These are phyloP conservation scores for Apocrypta bakeri DNA, from an alignment of 1,140 invertebrate species.

Conservation along the genomic window DNA sequence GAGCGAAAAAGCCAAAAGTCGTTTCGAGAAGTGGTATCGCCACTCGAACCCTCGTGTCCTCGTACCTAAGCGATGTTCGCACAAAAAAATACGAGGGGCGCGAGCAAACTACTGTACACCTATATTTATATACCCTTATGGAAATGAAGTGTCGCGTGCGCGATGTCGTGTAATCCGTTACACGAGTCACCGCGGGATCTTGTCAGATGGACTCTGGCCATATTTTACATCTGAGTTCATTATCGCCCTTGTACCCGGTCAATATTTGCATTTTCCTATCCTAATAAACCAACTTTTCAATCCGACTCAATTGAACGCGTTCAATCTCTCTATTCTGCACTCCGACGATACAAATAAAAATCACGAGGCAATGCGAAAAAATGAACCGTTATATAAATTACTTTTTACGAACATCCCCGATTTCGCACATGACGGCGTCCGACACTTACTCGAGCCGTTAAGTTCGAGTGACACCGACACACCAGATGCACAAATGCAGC, in stretches of 20 bases:
- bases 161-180: background rate
- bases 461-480: background rate
- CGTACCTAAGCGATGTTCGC: background rate
- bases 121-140: background rate
- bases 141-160: constrained; percentile 20
- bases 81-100: constrained; percentile 20
- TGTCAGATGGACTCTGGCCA: background rate
- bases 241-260: background rate
- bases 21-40: constrained; percentile 11
- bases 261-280: background rate
- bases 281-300: no score
- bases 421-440: constrained; percentile 22
- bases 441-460: background rate
- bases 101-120: constrained; percentile 9
- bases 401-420: constrained; percentile 11
- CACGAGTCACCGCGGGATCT: background rate
- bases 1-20: constrained; percentile 26
- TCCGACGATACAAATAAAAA: background rate
- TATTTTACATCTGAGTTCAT: background rate
- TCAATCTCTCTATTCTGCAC: no score
- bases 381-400: constrained; percentile 10
- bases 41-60: background rate
- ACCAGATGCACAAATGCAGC: constrained; percentile 10
- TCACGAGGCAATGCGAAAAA: background rate
- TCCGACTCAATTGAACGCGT: background rate